These are phyloP conservation scores for Lepidurus couesii DNA, from an alignment of 1,140 invertebrate genomes.

Conservation along the genomic window DNA sequence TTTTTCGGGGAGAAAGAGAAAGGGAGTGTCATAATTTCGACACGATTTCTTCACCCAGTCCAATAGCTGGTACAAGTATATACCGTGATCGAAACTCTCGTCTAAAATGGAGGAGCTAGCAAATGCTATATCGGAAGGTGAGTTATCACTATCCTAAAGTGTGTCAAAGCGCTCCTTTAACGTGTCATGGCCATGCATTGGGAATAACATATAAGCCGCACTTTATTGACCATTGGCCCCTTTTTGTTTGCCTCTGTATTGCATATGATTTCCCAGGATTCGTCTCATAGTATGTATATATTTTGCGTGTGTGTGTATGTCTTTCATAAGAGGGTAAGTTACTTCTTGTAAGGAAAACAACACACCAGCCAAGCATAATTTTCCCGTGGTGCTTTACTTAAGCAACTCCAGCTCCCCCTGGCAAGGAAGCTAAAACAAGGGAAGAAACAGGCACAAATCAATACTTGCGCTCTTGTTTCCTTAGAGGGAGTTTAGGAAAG, in stretches of 20 bases:
- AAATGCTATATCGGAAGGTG: too few species aligned
- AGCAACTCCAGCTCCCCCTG: not conserved
- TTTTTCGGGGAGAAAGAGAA: too few species aligned
- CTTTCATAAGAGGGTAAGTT: not conserved
- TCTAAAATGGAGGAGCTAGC: too few species aligned
- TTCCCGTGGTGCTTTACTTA: not conserved
- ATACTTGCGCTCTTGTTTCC: not conserved
- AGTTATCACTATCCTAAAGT: too few species aligned
- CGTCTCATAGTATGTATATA: not conserved
- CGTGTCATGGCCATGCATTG: too few species aligned
- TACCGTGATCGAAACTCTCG: too few species aligned
- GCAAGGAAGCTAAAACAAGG: not conserved
- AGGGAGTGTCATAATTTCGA: too few species aligned
- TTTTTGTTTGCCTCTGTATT: not conserved
- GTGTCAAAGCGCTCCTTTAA: too few species aligned
- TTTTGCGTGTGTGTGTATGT: not conserved
- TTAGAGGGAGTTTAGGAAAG: not conserved
- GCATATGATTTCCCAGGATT: not conserved
- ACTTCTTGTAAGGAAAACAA: not conserved
- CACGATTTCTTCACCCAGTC: too few species aligned
- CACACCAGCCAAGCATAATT: constrained; percentile 1
- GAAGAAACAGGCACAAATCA: not conserved
- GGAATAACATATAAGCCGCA: too few species aligned
- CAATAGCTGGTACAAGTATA: too few species aligned
- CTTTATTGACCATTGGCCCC: too few species aligned